Percentiles rank a stretch among this genome's conserved stretches.
Conservation (phyloP, 2,113 vertebrate species). For the Cochlearius cochlearius region DNA sequence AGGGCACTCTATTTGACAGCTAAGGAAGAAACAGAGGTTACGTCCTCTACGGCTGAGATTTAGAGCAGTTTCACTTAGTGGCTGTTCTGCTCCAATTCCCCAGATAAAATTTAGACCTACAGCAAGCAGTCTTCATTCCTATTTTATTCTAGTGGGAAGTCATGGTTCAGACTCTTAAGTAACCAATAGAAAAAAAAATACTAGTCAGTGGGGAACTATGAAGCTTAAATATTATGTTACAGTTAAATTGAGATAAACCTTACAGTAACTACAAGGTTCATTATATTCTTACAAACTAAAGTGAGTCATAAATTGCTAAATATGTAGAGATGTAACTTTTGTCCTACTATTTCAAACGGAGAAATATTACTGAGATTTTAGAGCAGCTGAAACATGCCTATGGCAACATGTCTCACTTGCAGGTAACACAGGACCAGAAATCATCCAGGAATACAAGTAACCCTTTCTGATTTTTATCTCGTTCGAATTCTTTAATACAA, state of each 20-base stretch:
- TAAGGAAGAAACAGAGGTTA: slow-evolving; percentile 57
- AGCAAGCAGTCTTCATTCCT: slow-evolving; percentile 67
- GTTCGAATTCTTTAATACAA: neutral
- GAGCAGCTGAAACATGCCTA: neutral
- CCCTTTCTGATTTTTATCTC: neutral
- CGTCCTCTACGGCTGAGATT: slow-evolving; percentile 34
- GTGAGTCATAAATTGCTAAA: slow-evolving; percentile 31
- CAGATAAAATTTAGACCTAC: slow-evolving; percentile 71
- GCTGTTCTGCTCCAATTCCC: slow-evolving; percentile 71
- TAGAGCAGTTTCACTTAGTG: slow-evolving; percentile 64
- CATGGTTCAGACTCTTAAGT: slow-evolving; percentile 60
- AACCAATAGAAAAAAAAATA: slow-evolving; percentile 27
- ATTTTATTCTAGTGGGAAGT: slow-evolving; percentile 55
- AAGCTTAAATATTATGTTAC: slow-evolving; percentile 55
- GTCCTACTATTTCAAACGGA: slow-evolving; percentile 13
- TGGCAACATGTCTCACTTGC: neutral
- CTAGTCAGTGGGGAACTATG: slow-evolving; percentile 41
- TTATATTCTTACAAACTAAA: slow-evolving; percentile 19
- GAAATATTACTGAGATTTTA: slow-evolving; percentile 2
- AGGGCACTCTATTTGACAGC: slow-evolving; percentile 37
- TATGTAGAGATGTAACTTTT: neutral
- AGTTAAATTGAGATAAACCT: slow-evolving; percentile 57
- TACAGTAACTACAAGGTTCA: slow-evolving; percentile 14
- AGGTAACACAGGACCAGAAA: neutral
- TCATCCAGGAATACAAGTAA: neutral